Base-by-base conservation (phyloP, 2,113 vertebrate species). In the Cygnus atratus region DNA sequence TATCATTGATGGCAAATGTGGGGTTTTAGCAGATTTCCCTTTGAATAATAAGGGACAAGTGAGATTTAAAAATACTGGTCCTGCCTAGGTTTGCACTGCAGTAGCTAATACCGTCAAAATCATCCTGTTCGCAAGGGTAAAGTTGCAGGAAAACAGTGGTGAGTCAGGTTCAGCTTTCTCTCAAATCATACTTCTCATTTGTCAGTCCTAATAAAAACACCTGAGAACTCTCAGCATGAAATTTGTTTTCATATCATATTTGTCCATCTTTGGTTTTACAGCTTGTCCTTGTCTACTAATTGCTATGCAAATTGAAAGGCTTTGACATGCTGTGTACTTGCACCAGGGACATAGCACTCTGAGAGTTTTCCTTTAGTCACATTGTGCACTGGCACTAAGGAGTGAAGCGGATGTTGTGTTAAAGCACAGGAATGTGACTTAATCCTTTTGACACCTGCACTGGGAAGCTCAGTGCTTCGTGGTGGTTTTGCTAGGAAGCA, bases 101-200 rank as follows among this genome's bases (percentile, higher is more conserved):
- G 58, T 44, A 81, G 18, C 10, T 78, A 21, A 39, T 55, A 18
- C 37, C 35, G 37, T 59, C 41, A 89, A 88, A 82, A 91, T 57
- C 3, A 2, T 58, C 7, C 2, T 16, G 39, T 76, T 33, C 54
- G 1, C 18, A 28, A 52, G 13, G 83, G 24, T 58, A 54, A 91
- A 85, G 29, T 28, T 89, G 29, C 35, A 77, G 29, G 5, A 61
- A 70, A 80, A 85, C 11, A 52, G 33, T 28, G 22, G 14, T 84
- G 81, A 78, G 83, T 65, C 19, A 52, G 22, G 65, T 16, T 61
- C n/a, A 66, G 13, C 65, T 89, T 91, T 84, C 24, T 59, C 54
- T 82, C 43, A 79, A 80, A 89, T 82, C 8, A 41, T 78, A 54
- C 84, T 96, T 95, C 46, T 90, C 41, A 80, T 95, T 90, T 95